Percentiles rank a stretch among this genome's conserved stretches.
These are phyloP conservation scores for Pediacus dermestoides DNA, from an alignment of 2,888 invertebrate genomes.

Conservation along the genomic window DNA sequence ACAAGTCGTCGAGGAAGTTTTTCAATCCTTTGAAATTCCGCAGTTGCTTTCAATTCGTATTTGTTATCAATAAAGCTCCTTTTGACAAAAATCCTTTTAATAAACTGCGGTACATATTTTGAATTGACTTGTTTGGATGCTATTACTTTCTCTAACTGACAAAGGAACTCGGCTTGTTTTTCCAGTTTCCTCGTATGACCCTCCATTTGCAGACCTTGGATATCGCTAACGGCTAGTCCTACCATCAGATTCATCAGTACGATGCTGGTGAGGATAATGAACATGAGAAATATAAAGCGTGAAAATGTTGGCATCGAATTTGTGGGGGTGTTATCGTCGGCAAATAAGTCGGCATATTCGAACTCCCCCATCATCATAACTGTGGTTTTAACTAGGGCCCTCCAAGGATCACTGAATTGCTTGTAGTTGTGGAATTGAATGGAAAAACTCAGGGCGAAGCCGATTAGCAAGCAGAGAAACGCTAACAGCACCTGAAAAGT, in stretches of 20 bases:
- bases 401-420: constrained; percentile 48
- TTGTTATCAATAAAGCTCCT: constrained; percentile 23
- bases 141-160: constrained; percentile 44
- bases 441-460: constrained; percentile 56
- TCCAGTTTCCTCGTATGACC: constrained; percentile 43
- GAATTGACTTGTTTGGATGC: constrained; percentile 29
- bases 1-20: constrained; percentile 34
- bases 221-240: constrained; percentile 56
- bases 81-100: constrained; percentile 21
- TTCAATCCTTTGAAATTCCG: constrained; percentile 26
- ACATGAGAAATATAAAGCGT: constrained; percentile 52
- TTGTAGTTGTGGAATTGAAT: constrained; percentile 51
- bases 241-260: constrained; percentile 57
- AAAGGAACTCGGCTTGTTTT: constrained; percentile 46
- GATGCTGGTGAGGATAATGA: constrained; percentile 54
- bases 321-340: constrained; percentile 25
- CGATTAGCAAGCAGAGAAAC: constrained; percentile 55
- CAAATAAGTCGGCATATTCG: constrained; percentile 51
- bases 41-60: constrained; percentile 25
- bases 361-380: constrained; percentile 61
- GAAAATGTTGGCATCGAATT: constrained; percentile 30
- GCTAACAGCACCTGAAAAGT: constrained; percentile 54
- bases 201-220: constrained; percentile 43
- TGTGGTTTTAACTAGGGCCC: constrained; percentile 51
- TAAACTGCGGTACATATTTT: constrained; percentile 24